Conservation (phyloP, 2,113 vertebrate genomes). For the Odocoileus hemionus region DNA sequence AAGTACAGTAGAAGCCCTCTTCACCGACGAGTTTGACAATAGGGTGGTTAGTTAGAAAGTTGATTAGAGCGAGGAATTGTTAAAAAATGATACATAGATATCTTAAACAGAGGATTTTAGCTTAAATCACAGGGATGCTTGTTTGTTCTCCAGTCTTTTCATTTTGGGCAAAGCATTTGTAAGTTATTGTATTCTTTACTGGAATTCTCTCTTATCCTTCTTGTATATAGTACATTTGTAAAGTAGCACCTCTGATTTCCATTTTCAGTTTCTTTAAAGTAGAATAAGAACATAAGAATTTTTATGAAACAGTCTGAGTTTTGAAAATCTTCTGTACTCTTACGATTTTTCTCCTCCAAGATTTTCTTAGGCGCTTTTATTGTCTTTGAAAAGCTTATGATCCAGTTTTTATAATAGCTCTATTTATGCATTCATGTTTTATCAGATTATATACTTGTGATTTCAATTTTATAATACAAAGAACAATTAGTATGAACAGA, state of each 20-base stretch:
- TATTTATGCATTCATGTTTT: background rate
- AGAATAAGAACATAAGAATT: background rate
- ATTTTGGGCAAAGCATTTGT: slow-evolving; percentile 29
- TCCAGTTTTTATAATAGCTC: background rate
- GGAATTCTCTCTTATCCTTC: background rate
- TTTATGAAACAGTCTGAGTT: background rate
- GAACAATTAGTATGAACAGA: background rate
- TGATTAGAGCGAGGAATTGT: slow-evolving; percentile 18
- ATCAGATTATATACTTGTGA: background rate
- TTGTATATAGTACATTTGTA: background rate
- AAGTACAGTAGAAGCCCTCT: background rate
- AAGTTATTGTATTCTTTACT: background rate
- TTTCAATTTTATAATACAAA: slow-evolving; percentile 24
- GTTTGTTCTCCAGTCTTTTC: slow-evolving; percentile 22
- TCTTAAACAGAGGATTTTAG: slow-evolving; percentile 16
- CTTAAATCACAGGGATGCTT: background rate
- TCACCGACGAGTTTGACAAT: background rate
- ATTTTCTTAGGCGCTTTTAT: background rate
- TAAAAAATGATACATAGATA: background rate
- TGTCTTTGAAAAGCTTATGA: background rate
- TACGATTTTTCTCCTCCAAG: background rate
- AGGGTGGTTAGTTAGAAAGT: background rate
- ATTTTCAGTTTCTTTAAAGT: slow-evolving; percentile 28
- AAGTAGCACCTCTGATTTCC: slow-evolving; percentile 8
- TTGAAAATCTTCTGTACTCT: background rate